Percentiles rank a stretch among this genome's conserved stretches.
phyloP scores from a whole-genome alignment of 1,140 invertebrate species.

The Bacillus rossius region DNA sequence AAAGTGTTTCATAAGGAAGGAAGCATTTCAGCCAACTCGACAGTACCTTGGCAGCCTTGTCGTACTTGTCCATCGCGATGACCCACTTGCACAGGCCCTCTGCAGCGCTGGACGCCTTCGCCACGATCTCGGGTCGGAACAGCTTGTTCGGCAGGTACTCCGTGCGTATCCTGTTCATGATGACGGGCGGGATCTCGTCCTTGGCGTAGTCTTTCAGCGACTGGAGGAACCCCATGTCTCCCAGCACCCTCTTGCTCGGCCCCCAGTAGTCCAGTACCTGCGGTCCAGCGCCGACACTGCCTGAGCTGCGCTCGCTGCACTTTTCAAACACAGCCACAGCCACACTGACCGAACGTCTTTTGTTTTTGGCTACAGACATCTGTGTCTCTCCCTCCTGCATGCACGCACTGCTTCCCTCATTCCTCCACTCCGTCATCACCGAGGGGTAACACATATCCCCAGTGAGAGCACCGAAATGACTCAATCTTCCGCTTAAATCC shows the following conservation, averaged over 20 bases:
- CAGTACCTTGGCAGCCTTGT: slow-evolving; percentile 82
- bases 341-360: too few species aligned
- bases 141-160: slow-evolving; percentile 78
- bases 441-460: too few species aligned
- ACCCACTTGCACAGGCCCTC: slow-evolving; percentile 92
- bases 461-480: too few species aligned
- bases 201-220: slow-evolving; percentile 85
- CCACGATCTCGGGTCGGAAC: slow-evolving; percentile 82
- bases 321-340: too few species aligned
- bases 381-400: too few species aligned
- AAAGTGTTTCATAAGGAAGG: too few species aligned
- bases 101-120: slow-evolving; percentile 85
- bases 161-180: slow-evolving; percentile 79
- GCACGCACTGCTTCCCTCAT: too few species aligned
- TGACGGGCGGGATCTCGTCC: slow-evolving; percentile 75
- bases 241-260: slow-evolving; percentile 83
- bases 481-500: too few species aligned
- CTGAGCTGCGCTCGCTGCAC: too few species aligned
- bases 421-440: too few species aligned
- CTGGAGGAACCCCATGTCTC: slow-evolving; percentile 85
- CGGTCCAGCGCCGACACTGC: slow-evolving; percentile 54
- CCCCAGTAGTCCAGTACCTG: slow-evolving; percentile 84
- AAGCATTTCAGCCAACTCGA: too few species aligned
- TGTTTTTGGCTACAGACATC: too few species aligned
- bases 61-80: slow-evolving; percentile 89